phyloP scores from a whole-genome alignment of 2,113 vertebrate species.

The Hypanus sabinus region DNA sequence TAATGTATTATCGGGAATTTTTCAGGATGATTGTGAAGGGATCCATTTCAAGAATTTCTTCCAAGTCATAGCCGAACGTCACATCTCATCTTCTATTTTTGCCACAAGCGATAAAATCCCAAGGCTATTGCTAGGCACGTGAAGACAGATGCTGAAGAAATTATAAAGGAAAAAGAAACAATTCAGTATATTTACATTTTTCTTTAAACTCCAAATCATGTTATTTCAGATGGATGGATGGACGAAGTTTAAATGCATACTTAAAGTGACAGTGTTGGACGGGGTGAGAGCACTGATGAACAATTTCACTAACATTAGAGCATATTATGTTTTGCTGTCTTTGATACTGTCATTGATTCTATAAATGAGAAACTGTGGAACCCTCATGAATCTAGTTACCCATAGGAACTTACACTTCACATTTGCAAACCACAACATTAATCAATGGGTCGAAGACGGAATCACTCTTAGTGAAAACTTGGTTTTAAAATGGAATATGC shows the following conservation, averaged over 20 bases:
- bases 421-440: no score
- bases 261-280: neutral
- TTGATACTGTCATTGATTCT: no score
- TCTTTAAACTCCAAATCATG: neutral
- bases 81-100: constrained; percentile 48
- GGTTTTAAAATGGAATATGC: no score
- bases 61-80: neutral
- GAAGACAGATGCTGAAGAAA: constrained; percentile 72
- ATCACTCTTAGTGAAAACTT: no score
- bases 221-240: neutral
- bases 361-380: no score
- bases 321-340: neutral
- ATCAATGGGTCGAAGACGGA: no score
- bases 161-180: neutral
- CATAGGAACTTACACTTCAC: no score
- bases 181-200: neutral
- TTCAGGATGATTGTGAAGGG: neutral
- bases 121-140: constrained; percentile 80
- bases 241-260: neutral
- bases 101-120: constrained; percentile 85
- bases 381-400: no score
- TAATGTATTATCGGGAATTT: neutral
- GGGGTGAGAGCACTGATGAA: neutral
- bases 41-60: neutral
- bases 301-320: neutral